phyloP scores from a whole-genome alignment of 2,113 vertebrate genomes.

The Sinocyclocheilus rhinocerous region DNA sequence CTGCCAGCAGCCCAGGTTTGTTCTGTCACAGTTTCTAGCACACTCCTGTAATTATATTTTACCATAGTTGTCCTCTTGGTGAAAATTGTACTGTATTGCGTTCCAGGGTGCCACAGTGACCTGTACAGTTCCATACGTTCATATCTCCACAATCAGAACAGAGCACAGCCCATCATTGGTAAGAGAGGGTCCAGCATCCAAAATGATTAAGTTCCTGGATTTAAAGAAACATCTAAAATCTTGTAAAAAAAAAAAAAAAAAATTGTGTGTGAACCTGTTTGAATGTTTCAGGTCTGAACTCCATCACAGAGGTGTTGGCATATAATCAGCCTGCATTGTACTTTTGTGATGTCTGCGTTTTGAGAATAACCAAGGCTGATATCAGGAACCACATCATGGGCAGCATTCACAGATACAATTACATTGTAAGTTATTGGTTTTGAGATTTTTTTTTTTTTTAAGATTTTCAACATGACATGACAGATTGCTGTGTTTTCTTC shows the following conservation, averaged over 20 bases:
- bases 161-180: constrained; percentile 74
- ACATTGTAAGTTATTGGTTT: constrained; percentile 65
- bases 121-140: constrained; percentile 64
- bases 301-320: constrained; percentile 67
- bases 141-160: constrained; percentile 65
- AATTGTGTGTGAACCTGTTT: neutral
- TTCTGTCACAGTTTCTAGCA: neutral
- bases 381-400: constrained; percentile 72
- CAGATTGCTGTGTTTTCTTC: neutral
- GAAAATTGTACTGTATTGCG: neutral
- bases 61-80: neutral
- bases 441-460: neutral
- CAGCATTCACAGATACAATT: constrained; percentile 71
- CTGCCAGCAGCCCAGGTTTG: constrained; percentile 22
- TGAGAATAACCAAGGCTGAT: constrained; percentile 64
- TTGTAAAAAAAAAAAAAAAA: neutral
- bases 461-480: neutral
- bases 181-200: neutral
- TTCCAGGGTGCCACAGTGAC: constrained; percentile 57
- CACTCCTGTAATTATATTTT: neutral
- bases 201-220: neutral
- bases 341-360: constrained; percentile 67
- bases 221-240: neutral
- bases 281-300: constrained; percentile 63
- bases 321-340: constrained; percentile 53